Evolutionary conservation across 2,797 vertebrate species (phyloP).

Genomic region (Pipistrellus nathusii): DNA sequence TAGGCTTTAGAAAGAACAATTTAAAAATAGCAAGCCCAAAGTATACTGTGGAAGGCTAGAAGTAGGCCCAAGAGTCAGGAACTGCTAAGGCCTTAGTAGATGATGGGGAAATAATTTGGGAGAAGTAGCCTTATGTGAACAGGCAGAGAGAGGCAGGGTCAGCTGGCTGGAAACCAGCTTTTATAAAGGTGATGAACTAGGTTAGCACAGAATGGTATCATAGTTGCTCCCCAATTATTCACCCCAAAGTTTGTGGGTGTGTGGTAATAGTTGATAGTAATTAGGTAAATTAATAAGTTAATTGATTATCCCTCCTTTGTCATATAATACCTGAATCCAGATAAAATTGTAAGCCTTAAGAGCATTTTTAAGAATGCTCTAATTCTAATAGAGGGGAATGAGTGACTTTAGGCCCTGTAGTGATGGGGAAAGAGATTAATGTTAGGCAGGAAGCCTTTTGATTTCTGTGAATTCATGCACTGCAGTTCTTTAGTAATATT

Average conservation of each 20-base stretch:
- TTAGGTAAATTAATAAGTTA: slow-evolving; percentile 11
- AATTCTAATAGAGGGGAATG: too few species aligned
- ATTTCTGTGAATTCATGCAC: slow-evolving; percentile 33
- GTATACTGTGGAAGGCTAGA: neutral
- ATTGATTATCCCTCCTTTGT: neutral
- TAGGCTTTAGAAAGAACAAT: neutral
- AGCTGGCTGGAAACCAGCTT: neutral
- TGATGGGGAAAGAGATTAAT: neutral
- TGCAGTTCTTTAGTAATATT: neutral
- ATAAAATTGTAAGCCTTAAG: slow-evolving; percentile 39
- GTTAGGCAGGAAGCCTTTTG: neutral
- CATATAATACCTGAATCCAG: neutral
- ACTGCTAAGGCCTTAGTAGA: neutral
- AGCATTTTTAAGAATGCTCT: slow-evolving; percentile 42
- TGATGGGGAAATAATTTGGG: neutral
- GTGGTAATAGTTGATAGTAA: neutral
- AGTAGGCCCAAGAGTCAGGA: neutral
- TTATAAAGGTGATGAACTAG: neutral
- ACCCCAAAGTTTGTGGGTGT: neutral
- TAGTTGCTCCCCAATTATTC: neutral
- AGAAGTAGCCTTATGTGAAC: neutral
- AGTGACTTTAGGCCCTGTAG: neutral
- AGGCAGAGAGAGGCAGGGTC: neutral
- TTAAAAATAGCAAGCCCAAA: neutral
- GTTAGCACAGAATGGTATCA: neutral